phyloP scores from a whole-genome alignment of 2,888 invertebrate genomes.

The Congeria kusceri region DNA sequence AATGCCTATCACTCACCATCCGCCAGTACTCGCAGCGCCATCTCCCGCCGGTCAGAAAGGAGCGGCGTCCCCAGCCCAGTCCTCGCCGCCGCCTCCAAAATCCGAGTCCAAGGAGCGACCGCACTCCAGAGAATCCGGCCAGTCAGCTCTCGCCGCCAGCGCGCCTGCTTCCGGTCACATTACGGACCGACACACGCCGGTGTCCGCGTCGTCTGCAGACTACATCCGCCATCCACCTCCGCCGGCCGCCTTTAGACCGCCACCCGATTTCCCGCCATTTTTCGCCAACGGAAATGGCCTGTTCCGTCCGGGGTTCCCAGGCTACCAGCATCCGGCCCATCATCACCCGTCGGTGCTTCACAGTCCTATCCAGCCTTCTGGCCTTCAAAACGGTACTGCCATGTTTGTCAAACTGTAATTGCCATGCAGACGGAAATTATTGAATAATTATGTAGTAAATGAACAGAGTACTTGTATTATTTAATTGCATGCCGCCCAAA shows the following conservation, averaged over 20 bases:
- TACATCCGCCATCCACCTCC: constrained; percentile 80
- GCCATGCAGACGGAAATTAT: no score
- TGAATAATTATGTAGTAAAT: no score
- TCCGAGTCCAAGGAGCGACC: constrained; percentile 24
- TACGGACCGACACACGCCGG: constrained; percentile 66
- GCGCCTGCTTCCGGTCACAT: constrained; percentile 58
- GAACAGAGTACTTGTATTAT: no score
- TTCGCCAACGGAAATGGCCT: constrained; percentile 84
- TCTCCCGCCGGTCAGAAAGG: constrained; percentile 38
- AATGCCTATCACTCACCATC: constrained; percentile 58
- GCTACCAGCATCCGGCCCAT: constrained; percentile 82
- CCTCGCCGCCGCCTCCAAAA: constrained; percentile 40
- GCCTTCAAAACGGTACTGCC: constrained; percentile 81
- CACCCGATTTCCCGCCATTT: constrained; percentile 83
- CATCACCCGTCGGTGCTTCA: constrained; percentile 81
- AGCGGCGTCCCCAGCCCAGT: constrained; percentile 50
- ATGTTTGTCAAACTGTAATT: no score
- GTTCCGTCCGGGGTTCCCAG: constrained; percentile 82
- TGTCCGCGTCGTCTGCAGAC: constrained; percentile 67
- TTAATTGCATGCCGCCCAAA: no score
- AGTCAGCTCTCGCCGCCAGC: constrained; percentile 41
- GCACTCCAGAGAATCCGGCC: constrained; percentile 41
- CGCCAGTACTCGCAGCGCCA: constrained; percentile 37
- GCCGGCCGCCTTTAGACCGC: constrained; percentile 79
- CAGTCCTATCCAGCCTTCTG: constrained; percentile 73